Base-by-base conservation (phyloP, 2,113 vertebrate species). In the Lepus timidus region DNA sequence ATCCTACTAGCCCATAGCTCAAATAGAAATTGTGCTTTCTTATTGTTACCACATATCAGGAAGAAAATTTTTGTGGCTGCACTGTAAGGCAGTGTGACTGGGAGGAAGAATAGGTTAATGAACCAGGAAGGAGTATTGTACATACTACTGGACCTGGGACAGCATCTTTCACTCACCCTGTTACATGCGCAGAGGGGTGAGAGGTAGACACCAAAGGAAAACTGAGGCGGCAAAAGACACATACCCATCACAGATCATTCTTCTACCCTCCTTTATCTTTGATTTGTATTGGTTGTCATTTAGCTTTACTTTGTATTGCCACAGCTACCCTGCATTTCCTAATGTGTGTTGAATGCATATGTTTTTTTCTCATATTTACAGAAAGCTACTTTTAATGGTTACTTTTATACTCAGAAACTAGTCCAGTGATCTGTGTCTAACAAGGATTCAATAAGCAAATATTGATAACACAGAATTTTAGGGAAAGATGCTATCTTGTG, bases 71-170 rank as follows among this genome's bases (percentile, higher is more conserved):
- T 82, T 13, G 23, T 23, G 68, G 49, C 13, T 11, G 4, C 55
- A 55, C 7, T 4, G n/a, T 55, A 6, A 83, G 10, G 20, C 5
- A 64, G 49, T 29, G 7, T 39, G 4, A 0, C 9, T 33, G 58
- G 10, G 14, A 16, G 6, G 14, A 65, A 39, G 16, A 36, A 22
- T 29, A 3, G 16, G 14, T 2, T 71, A 58, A 49, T 85, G 67
- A 92, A 23, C 9, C 4, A 81, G 27, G 4, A 2, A 55, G 4
- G 2, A 82, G 6, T n/a, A 27, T 33, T 4, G 4, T 74, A 70
- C 3, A 64, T 1, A n/a, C 0, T 2, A 39, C 1, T 64, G 33
- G 31, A 67, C 4, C 68, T n/a, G 3, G 12, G 2, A 8, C 1
- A 68, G 90, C 5, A 51, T 7, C 85, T 83, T 83, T 10, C 3